Evolutionary conservation across 2,797 vertebrate genomes (phyloP), one percentile per base, ranked within the genome.

Genomic region (Sebastolobus altivelis): DNA sequence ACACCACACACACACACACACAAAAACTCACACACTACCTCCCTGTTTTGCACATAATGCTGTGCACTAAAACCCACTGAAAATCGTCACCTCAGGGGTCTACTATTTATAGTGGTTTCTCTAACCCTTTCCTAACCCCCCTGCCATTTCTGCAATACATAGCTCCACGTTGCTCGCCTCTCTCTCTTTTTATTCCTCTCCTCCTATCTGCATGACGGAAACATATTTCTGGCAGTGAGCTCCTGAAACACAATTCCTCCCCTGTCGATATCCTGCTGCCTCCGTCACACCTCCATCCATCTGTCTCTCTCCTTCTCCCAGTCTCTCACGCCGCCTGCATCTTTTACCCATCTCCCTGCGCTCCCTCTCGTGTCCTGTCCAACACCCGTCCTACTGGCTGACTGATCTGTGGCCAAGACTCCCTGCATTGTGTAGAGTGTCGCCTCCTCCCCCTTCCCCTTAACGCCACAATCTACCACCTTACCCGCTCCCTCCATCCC

Each of bases 191-290:
- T 49, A 52, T 65, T 66, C 31, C 43, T 68, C 10, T 75, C 12
- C 4, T 16, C 58, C 70, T 80, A 79, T 91, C 86, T 89, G 81
- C 80, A 82, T 69, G 68, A 85, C 77, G 83, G 80, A 80, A 86
- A 85, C 85, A 91, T 85, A 87, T 92, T 90, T 88, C 80, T 90
- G 87, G 82, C 87, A 83, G 52, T 5, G 60, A 74, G 85, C 73
- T 87, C 67, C 84, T 81, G 88, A 87, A 88, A 91, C 83, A 90
- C 88, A 89, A 91, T 86, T 86, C 89, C 84, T 91, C 90, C 91
- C 91, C 75, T 83, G 90, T 91, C 71, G 75, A 90, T 88, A 65
- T 76, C 90, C 82, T 68, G 55, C 88, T 81, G 80, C 81, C 85
- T 85, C 83, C 78, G 82, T 85, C 83, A 80, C 86, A 86, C 88